A percentile compares a stretch with the other conserved stretches of the same genome.
These are phyloP conservation scores for Villa cingulata DNA, from an alignment of 2,888 invertebrate genomes.

Conservation along the genomic window DNA sequence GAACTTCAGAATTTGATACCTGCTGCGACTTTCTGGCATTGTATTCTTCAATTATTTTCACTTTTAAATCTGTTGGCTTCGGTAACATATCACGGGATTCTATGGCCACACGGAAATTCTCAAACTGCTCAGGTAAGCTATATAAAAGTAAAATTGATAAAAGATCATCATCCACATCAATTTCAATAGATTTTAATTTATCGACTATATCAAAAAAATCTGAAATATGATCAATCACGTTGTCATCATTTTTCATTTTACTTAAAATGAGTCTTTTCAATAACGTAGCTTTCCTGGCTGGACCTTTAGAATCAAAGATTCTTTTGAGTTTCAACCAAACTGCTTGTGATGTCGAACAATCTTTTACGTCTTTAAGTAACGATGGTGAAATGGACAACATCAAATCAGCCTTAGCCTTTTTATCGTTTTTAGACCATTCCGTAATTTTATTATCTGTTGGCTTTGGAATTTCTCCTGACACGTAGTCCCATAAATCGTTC, in stretches of 20 bases:
- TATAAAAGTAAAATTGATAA: not conserved
- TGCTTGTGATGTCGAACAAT: not conserved
- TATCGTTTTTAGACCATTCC: not conserved
- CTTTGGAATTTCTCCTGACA: not conserved
- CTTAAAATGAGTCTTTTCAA: no score
- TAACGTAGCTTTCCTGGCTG: not conserved
- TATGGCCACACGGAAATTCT: not conserved
- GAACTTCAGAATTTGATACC: not conserved
- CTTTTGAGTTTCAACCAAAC: not conserved
- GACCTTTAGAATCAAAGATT: not conserved
- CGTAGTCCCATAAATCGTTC: not conserved
- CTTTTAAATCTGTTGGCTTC: not conserved
- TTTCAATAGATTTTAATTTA: not conserved
- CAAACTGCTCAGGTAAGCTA: not conserved
- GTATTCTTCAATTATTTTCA: not conserved
- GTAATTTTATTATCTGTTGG: not conserved
- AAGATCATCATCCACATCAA: not conserved
- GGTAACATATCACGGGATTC: not conserved
- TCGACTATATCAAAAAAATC: not conserved
- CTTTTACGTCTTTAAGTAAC: not conserved
- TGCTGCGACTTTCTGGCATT: not conserved
- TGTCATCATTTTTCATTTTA: no score
- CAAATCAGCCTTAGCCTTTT: not conserved
- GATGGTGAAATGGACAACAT: not conserved
- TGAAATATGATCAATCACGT: no score